Conservation (phyloP, 2,797 vertebrate genomes). For the Brachyalestes nurse region DNA sequence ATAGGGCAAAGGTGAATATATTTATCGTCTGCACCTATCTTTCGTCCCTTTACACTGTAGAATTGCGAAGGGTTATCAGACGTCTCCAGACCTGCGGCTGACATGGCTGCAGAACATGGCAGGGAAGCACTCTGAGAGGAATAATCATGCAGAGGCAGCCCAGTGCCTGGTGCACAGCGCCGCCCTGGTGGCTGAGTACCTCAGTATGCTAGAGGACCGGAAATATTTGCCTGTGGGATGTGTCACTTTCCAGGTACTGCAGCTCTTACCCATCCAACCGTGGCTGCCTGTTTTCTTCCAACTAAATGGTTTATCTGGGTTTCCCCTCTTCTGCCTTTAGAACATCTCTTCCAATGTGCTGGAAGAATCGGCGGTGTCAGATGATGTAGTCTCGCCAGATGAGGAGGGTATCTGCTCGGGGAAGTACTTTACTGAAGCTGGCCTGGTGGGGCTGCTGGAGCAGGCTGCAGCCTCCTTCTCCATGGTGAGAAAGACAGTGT, state of each 20-base stretch:
- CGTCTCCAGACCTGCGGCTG: conserved; percentile 93
- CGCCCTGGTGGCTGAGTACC: conserved; percentile 95
- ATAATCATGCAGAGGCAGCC: conserved; percentile 95
- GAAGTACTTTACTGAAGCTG: conserved; percentile 97
- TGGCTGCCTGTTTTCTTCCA: not conserved
- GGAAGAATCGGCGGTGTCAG: conserved; percentile 97
- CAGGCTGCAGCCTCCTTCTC: conserved; percentile 97
- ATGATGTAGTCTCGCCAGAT: conserved; percentile 97
- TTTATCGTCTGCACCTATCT: not conserved
- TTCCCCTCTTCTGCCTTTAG: conserved; percentile 66
- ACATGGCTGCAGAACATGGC: conserved; percentile 99
- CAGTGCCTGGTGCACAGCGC: conserved; percentile 98
- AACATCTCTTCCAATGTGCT: conserved; percentile 98
- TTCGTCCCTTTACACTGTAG: conserved; percentile 67
- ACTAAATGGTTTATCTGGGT: not conserved
- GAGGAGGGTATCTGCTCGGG: conserved; percentile 99
- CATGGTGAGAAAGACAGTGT: conserved; percentile 80
- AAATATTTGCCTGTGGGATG: conserved; percentile 98
- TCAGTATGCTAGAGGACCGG: conserved; percentile 98
- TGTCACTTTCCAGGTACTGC: conserved; percentile 75
- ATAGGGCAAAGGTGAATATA: not conserved
- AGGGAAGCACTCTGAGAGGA: conserved; percentile 95
- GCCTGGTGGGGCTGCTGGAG: conserved; percentile 95
- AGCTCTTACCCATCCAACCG: not conserved
- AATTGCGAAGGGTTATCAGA: conserved; percentile 99